Evolutionary conservation across 1,140 invertebrate species (phyloP).

Genomic region (Apis laboriosa): DNA sequence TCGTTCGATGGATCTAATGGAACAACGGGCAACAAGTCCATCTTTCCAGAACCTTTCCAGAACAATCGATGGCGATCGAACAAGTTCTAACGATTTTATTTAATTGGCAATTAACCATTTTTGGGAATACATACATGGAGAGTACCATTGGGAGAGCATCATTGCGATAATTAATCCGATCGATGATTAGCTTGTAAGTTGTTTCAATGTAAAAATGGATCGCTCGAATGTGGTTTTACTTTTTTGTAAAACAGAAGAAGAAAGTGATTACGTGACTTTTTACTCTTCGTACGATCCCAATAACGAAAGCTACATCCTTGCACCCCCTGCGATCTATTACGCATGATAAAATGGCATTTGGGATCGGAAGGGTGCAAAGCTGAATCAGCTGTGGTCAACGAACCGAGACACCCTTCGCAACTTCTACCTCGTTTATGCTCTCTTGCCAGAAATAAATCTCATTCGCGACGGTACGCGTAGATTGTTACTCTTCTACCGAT

Average conservation of each 20-base stretch:
- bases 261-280: not conserved
- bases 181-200: too few relatives aligned
- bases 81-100: not conserved
- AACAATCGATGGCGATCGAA: not conserved
- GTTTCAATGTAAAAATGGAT: too few relatives aligned
- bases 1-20: too few relatives aligned
- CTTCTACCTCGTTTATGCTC: constrained; percentile 64
- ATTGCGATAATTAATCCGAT: too few relatives aligned
- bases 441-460: constrained; percentile 64
- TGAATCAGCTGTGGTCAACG: constrained; percentile 74
- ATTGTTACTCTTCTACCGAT: constrained; percentile 16
- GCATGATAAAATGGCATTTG: constrained; percentile 69
- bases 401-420: constrained; percentile 70
- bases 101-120: not conserved
- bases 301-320: not conserved
- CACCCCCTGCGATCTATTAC: constrained; percentile 54
- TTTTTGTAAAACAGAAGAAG: not conserved
- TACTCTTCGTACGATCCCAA: not conserved
- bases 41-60: too few relatives aligned
- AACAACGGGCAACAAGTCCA: too few relatives aligned
- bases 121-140: too few relatives aligned
- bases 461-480: constrained; percentile 47
- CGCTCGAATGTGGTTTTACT: too few relatives aligned
- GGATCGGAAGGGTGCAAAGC: constrained; percentile 70
- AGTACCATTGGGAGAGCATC: too few relatives aligned